Evolutionary conservation across 2,113 vertebrate genomes (phyloP).

Genomic region (Brachyhypopomus occidentalis): DNA sequence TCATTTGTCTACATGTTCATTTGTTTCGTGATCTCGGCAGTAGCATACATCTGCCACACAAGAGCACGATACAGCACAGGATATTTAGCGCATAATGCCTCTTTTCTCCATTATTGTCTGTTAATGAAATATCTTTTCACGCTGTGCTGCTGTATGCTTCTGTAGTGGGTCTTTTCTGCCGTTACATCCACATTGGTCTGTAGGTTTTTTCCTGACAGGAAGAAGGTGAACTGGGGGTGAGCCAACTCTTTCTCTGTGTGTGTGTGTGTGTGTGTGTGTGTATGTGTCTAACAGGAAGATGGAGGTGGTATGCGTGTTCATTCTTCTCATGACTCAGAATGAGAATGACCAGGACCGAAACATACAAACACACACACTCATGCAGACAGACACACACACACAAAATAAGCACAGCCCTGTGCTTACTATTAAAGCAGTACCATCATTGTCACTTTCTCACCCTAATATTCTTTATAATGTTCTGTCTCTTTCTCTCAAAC

Average conservation of each 20-base stretch:
- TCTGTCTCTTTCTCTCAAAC: slow-evolving; percentile 7
- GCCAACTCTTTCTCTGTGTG: slow-evolving; percentile 28
- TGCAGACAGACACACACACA: background rate
- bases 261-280: slow-evolving; percentile 33
- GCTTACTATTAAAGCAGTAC: no score
- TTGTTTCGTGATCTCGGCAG: background rate
- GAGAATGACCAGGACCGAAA: slow-evolving; percentile 28
- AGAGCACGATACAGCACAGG: background rate
- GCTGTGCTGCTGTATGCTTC: background rate
- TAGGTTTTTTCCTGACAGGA: slow-evolving; percentile 43
- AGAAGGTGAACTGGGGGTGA: slow-evolving; percentile 46
- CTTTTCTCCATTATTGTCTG: background rate
- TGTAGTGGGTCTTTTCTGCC: slow-evolving; percentile 16
- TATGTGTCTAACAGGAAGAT: slow-evolving; percentile 23
- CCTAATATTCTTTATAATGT: background rate
- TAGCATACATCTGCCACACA: background rate
- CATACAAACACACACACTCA: slow-evolving; percentile 17
- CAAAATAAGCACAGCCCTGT: no score
- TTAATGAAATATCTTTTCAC: background rate
- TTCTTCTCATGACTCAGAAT: slow-evolving; percentile 38
- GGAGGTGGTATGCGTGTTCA: slow-evolving; percentile 36
- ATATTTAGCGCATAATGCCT: background rate
- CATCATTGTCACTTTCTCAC: no score
- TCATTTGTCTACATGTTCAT: no score
- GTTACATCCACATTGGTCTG: slow-evolving; percentile 23